Percentiles rank a stretch among this genome's conserved stretches.
Evolutionary conservation across 2,113 vertebrate species (phyloP).

Genomic region (Athene noctua): DNA sequence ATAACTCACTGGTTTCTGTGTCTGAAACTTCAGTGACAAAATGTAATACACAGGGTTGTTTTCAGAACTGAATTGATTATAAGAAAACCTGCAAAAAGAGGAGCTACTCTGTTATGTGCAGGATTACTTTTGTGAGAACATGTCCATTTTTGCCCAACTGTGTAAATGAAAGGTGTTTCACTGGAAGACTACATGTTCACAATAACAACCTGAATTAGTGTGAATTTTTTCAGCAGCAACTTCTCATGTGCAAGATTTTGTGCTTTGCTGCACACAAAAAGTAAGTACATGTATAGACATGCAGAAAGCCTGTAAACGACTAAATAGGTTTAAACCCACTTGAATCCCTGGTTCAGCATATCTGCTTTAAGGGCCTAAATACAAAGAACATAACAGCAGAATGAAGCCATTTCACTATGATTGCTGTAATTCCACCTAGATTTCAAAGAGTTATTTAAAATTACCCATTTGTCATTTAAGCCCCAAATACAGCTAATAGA

Average conservation of each 20-base stretch:
- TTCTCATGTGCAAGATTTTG: background rate
- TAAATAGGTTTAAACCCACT: background rate
- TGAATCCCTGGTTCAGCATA: background rate
- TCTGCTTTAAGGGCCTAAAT: background rate
- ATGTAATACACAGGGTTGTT: background rate
- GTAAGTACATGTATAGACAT: background rate
- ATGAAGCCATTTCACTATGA: background rate
- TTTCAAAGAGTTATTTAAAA: slow-evolving; percentile 9
- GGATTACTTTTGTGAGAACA: background rate
- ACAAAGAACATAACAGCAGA: background rate
- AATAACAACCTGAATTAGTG: background rate
- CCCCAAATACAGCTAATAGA: background rate
- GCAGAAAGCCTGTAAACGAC: background rate
- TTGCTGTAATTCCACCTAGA: background rate
- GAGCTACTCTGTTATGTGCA: background rate
- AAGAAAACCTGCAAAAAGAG: background rate
- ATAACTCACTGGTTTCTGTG: background rate
- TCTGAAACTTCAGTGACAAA: background rate
- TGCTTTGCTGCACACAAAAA: background rate
- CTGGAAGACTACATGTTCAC: background rate
- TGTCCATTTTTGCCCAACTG: background rate
- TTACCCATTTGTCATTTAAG: background rate
- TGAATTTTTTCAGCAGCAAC: background rate
- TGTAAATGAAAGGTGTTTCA: background rate
- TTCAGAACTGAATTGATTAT: background rate